A percentile compares a stretch with the other conserved stretches of the same genome.
phyloP scores from a whole-genome alignment of 2,797 vertebrate species.

The Karalla daura region DNA sequence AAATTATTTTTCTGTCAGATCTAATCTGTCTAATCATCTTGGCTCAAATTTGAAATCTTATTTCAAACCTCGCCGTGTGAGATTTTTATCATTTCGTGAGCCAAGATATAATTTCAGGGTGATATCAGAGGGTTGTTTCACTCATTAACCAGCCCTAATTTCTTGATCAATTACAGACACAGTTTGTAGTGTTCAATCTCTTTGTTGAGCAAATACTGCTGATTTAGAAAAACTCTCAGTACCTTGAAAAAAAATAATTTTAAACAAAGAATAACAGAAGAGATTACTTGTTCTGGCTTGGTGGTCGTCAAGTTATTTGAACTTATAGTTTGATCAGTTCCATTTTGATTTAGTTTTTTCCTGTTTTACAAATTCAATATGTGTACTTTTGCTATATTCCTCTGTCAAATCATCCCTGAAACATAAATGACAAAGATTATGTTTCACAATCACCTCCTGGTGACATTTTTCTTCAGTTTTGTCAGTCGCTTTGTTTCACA shows the following conservation, averaged over 20 bases:
- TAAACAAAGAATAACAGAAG: not conserved
- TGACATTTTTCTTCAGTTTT: conserved; percentile 7
- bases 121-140: not conserved
- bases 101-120: not conserved
- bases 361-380: not conserved
- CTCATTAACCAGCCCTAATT: not conserved
- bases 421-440: conserved; percentile 1
- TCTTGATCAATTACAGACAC: not conserved
- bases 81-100: not conserved
- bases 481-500: not conserved
- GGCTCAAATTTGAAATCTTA: not conserved
- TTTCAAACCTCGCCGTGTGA: not conserved
- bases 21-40: accelerated
- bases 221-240: too few relatives aligned
- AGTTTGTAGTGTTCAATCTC: too few relatives aligned
- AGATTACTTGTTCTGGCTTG: not conserved
- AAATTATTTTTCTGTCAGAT: not conserved
- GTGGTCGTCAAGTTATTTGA: not conserved
- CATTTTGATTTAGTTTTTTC: not conserved
- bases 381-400: not conserved
- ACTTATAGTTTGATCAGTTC: not conserved
- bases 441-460: not conserved
- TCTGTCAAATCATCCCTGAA: not conserved
- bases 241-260: too few relatives aligned
- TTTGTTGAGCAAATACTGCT: too few relatives aligned